Evolutionary conservation across 2,797 vertebrate species (phyloP).

Genomic region (Epinephelus awoara): DNA sequence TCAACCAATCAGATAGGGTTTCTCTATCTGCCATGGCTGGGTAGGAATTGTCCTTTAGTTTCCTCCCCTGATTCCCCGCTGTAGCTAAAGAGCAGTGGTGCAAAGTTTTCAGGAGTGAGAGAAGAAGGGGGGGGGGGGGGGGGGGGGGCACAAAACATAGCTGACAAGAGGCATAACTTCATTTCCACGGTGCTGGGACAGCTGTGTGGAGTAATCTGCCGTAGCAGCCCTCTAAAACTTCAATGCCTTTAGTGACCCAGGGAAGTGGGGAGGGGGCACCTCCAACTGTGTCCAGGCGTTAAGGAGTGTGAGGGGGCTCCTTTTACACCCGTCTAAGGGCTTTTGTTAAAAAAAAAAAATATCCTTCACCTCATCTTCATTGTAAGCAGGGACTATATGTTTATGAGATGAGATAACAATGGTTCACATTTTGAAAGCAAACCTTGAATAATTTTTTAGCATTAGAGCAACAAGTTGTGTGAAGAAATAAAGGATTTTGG

Average conservation of each 20-base stretch:
- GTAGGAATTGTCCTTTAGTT: conserved; percentile 34
- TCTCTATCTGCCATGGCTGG: conserved; percentile 10
- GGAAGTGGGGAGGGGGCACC: conserved; percentile 86
- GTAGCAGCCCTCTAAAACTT: conserved; percentile 93
- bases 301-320: conserved; percentile 82
- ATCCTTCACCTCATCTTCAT: conserved; percentile 88
- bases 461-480: conserved; percentile 8
- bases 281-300: conserved; percentile 93
- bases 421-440: conserved; percentile 26
- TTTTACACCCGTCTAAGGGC: conserved; percentile 93
- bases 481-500: background rate
- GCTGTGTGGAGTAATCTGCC: conserved; percentile 97
- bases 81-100: conserved; percentile 50
- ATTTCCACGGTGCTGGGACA: conserved; percentile 96
- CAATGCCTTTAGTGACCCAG: conserved; percentile 94
- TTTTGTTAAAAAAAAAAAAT: conserved; percentile 94
- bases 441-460: conserved; percentile 15
- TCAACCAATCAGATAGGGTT: conserved; percentile 62
- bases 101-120: conserved; percentile 49
- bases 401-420: conserved; percentile 56
- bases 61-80: conserved; percentile 37
- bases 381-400: conserved; percentile 79
- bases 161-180: conserved; percentile 97
- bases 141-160: conserved; percentile 82
- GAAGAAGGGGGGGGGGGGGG: conserved; percentile 68